Base-by-base conservation (phyloP, 2,113 vertebrate species). In the Connochaetes taurinus region DNA sequence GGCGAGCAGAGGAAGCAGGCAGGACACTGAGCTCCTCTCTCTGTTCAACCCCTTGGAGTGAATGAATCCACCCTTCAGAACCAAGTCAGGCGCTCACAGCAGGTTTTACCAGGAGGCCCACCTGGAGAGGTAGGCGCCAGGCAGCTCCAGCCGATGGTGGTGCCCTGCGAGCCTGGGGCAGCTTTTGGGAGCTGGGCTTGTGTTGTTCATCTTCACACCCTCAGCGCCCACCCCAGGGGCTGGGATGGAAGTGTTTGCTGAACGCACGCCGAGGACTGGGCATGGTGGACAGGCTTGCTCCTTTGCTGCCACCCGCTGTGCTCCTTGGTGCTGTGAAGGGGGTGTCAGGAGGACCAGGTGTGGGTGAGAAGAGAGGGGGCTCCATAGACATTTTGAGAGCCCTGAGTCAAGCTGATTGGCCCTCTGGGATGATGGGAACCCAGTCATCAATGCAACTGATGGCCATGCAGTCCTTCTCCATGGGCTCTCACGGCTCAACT, bases 401-500 rank as follows among this genome's bases (percentile, higher is more conserved):
- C 47, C 47, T 0, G 12, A 50, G 31, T 36, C 60, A 31, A 60
- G 89, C 40, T n/a, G 40, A 21, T 50, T 43, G 93, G 55, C 17
- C 4, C 64, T 6, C 52, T 21, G n/a, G 33, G 55, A 76, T 31
- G 31, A 88, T 67, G 64, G 64, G 45, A 94, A 67, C 8, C 52
- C 23, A 7, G 14, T 40, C 17, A 11, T 36, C 2, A 6, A 19
- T 4, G 47, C 53, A 25, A 14, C 7, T 31, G 60, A 19, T 2
- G 17, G 83, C 2, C 40, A 27, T 13, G 27, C 9, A 67, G 17
- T 16, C 67, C 31, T 95, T 50, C 47, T 84, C 40, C 53, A 0
- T 6, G 14, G 33, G n/a, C n/a, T 53, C 14, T 52, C 45, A 29
- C 0, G 1, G 53, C 14, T 7, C 58, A 36, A 4, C 53, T 40